These are phyloP conservation scores for Clarias platycephalus DNA, from an alignment of 2,797 vertebrate genomes.

Conservation along the genomic window DNA sequence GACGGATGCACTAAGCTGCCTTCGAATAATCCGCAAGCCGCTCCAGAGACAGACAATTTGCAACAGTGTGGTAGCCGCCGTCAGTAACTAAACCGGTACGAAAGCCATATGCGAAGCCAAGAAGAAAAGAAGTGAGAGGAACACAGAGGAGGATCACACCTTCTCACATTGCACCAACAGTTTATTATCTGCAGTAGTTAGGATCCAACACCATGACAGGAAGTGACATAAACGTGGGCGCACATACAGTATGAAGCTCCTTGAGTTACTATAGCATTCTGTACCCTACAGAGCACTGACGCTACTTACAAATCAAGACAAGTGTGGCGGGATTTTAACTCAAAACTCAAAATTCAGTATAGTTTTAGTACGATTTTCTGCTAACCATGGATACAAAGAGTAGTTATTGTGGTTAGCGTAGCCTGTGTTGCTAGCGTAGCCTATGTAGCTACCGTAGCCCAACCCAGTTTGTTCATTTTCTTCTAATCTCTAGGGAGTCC, in stretches of 20 bases:
- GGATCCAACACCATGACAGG: not conserved
- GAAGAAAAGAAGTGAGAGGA: not conserved
- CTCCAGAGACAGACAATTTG: slow-evolving; percentile 8
- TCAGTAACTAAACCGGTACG: slow-evolving; percentile 29
- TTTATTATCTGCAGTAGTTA: slow-evolving; percentile 21
- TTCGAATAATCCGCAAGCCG: slow-evolving; percentile 31
- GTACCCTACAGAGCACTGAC: not conserved
- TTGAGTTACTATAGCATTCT: not conserved
- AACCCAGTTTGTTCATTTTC: not conserved
- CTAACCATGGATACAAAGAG: not conserved
- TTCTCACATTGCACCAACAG: not conserved
- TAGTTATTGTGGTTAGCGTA: not conserved
- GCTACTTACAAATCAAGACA: not conserved
- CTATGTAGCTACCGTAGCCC: not conserved
- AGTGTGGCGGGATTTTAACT: not conserved
- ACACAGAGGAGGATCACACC: not conserved
- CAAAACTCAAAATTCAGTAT: not conserved
- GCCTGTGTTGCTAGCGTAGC: too few species aligned
- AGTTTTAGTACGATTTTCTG: not conserved
- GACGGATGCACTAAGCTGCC: slow-evolving; percentile 12
- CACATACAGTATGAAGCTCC: not conserved
- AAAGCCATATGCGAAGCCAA: slow-evolving; percentile 12
- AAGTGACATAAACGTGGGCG: not conserved
- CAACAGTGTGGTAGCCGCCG: slow-evolving; percentile 13
- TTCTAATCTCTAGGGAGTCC: not conserved